Percentiles rank a stretch among this genome's conserved stretches.
Conservation (phyloP, 1,140 invertebrate genomes). For the Bursaphelenchus mucronatus region DNA sequence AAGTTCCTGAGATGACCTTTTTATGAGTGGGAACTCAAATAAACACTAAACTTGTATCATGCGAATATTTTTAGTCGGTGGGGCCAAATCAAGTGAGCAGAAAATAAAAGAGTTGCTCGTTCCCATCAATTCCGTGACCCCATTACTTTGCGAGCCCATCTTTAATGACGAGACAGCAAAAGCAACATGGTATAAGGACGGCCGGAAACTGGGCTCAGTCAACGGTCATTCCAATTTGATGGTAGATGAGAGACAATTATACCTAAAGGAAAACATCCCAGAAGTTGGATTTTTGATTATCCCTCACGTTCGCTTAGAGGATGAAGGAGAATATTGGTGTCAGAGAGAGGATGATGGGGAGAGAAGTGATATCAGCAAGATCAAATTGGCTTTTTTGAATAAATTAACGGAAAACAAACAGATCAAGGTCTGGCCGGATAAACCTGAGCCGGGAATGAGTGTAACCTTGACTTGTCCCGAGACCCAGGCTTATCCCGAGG, state of each 20-base stretch:
- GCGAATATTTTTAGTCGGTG: background rate
- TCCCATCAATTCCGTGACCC: constrained; percentile 6
- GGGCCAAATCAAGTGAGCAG: background rate
- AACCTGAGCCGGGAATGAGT: constrained; percentile 20
- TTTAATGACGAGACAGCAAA: constrained; percentile 15
- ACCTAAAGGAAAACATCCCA: constrained; percentile 18
- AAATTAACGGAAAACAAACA: constrained; percentile 12
- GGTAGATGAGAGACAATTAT: constrained; percentile 9
- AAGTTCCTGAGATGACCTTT: too few species aligned
- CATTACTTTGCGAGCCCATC: constrained; percentile 20
- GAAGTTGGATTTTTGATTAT: constrained; percentile 29
- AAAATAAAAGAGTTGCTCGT: constrained; percentile 7
- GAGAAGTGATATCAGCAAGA: constrained; percentile 6
- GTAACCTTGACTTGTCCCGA: constrained; percentile 17
- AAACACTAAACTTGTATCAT: too few species aligned
- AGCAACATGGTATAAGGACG: constrained; percentile 13
- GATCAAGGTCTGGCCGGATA: background rate
- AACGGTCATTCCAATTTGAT: constrained; percentile 11
- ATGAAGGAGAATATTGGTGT: constrained; percentile 35
- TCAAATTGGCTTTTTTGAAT: constrained; percentile 17
- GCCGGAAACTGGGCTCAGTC: background rate
- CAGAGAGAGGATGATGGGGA: constrained; percentile 13
- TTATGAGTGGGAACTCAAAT: too few species aligned
- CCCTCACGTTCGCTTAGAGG: constrained; percentile 6
- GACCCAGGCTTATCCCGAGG: constrained; percentile 6